phyloP scores from a whole-genome alignment of 1,140 invertebrate species.

The Caenorhabditis inopinata region DNA sequence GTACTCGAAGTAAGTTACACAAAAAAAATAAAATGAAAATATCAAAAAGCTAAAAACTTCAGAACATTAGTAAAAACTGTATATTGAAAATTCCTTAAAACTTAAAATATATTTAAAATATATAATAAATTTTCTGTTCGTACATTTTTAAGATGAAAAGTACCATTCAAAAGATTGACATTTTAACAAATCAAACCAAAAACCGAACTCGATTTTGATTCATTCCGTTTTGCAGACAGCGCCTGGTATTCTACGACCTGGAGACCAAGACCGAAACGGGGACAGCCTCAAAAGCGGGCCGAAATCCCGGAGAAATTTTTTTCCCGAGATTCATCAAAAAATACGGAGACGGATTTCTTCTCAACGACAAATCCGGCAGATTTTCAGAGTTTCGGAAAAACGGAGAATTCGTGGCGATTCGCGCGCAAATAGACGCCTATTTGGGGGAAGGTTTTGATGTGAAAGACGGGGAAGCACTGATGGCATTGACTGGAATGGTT shows the following conservation, averaged over 20 bases:
- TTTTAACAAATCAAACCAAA: no score
- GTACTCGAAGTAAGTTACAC: constrained; percentile 63
- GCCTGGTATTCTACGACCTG: constrained; percentile 54
- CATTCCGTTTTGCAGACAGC: constrained; percentile 58
- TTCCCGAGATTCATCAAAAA: constrained; percentile 58
- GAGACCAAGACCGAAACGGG: constrained; percentile 47
- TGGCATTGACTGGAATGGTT: constrained; percentile 62
- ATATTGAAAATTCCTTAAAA: no score
- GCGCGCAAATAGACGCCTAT: constrained; percentile 61
- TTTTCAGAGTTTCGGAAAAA: constrained; percentile 38
- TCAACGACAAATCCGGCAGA: constrained; percentile 63
- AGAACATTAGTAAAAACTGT: no score
- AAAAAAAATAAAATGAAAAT: no score
- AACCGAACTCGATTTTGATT: constrained; percentile 6
- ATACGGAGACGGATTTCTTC: constrained; percentile 53
- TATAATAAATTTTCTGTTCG: no score
- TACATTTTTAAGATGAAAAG: no score
- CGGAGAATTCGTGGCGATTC: constrained; percentile 51
- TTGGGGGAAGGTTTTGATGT: constrained; percentile 63
- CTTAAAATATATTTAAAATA: not conserved
- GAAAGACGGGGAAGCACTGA: constrained; percentile 54
- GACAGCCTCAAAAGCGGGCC: constrained; percentile 51
- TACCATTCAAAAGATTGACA: no score
- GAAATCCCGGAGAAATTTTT: constrained; percentile 59
- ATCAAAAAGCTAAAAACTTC: no score